These are phyloP conservation scores for Drosophila yooni DNA, from an alignment of 2,888 invertebrate species.

Conservation along the genomic window DNA sequence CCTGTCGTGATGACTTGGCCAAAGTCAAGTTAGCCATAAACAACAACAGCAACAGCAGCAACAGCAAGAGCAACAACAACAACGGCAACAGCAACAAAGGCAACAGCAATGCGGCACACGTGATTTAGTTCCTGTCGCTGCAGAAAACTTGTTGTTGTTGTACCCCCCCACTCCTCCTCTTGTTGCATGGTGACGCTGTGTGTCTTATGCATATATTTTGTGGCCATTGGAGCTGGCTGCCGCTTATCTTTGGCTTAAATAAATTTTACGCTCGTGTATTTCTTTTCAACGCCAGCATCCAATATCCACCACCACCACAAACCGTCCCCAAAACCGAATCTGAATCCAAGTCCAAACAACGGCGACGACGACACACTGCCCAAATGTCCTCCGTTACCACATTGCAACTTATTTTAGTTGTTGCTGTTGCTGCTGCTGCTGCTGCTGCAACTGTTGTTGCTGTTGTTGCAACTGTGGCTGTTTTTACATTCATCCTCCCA, in stretches of 20 bases:
- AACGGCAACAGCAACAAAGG: constrained; percentile 17
- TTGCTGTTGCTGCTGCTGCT: constrained; percentile 22
- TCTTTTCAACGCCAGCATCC: constrained; percentile 74
- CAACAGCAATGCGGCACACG: constrained; percentile 59
- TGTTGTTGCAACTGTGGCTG: constrained; percentile 31
- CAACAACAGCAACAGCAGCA: constrained; percentile 45
- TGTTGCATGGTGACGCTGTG: constrained; percentile 51
- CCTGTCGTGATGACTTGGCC: constrained; percentile 81
- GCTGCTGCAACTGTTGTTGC: constrained; percentile 19
- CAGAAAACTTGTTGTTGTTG: constrained; percentile 70
- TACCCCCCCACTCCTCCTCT: background rate
- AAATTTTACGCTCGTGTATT: constrained; percentile 79
- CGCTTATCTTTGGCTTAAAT: constrained; percentile 78
- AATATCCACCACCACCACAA: constrained; percentile 16
- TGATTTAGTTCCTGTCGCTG: constrained; percentile 81
- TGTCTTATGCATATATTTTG: constrained; percentile 73
- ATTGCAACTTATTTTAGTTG: constrained; percentile 44
- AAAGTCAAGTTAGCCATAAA: constrained; percentile 73
- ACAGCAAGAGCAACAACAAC: constrained; percentile 36
- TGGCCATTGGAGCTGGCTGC: constrained; percentile 58
- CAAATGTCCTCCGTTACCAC: constrained; percentile 75
- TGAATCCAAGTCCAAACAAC: constrained; percentile 22
- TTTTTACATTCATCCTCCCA: constrained; percentile 45
- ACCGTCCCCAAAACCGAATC: constrained; percentile 25
- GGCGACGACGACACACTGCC: constrained; percentile 69